Base-by-base conservation (phyloP, 2,888 invertebrate genomes). In the Panzeria rudis region DNA sequence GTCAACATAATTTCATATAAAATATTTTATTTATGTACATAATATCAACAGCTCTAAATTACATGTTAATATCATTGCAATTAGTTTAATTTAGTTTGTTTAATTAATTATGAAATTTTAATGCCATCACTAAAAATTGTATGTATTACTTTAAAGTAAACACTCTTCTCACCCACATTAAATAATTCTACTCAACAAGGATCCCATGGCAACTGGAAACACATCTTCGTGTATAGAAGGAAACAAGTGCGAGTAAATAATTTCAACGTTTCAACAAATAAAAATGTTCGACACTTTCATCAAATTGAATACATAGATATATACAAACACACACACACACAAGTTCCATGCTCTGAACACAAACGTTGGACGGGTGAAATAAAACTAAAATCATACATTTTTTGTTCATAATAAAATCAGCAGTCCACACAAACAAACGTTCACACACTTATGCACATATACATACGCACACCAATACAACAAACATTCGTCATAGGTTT, bases 371-470 rank as follows among this genome's bases (percentile, higher is more conserved):
- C 17, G 41, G 38, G 20, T 69, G 11, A 69, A 41, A 50, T 52
- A 23, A 25, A 52, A 78, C 69, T 78, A 69, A 78, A 61, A 50
- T 38, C 38, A 20, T 50, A 17, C 25, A 38, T 23, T n/a, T 50
- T 8, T n/a, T 9, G 3, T 7, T 13, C 11, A 23, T 2, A 17
- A 20, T 29, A 32, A 3, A 44, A 68, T 25, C 25, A 52, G 25
- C 38, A 61, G n/a, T 15, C 3, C 4, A 35, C 35, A 5, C 0
- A 17, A 7, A 52, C 17, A 62, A 2, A 15, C n/a, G n/a, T 4
- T 29, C 23, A 54, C 3, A 59, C 35, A 64, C 15, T 25, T 23
- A 47, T 15, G 17, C 23, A 11, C 38, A 41, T n/a, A 17, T 15
- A 2, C 20, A 50, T 11, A 50, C 20, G 0, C 2, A 50, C 23